Conservation (phyloP, 2,888 invertebrate species). For the Idaea aversata region DNA sequence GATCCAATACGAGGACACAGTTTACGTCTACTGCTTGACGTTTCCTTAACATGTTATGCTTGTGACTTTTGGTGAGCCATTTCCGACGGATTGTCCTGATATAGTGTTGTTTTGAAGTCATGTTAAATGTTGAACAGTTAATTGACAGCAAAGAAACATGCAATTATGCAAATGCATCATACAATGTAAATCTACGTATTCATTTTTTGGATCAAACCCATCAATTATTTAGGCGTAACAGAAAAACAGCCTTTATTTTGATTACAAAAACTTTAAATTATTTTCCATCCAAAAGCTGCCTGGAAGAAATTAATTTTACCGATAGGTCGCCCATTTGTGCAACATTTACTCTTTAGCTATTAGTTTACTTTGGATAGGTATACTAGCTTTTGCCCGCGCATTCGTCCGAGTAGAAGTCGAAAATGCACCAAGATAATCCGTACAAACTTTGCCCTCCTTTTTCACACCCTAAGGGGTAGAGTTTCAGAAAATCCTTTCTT, state of each 20-base stretch:
- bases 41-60: conserved; percentile 20
- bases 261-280: background rate
- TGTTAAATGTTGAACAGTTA: background rate
- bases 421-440: too few relatives aligned
- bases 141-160: background rate
- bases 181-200: background rate
- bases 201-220: background rate
- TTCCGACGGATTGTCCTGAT: conserved; percentile 17
- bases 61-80: conserved; percentile 15
- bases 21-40: conserved; percentile 26
- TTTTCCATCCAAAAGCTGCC: too few relatives aligned
- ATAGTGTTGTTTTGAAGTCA: conserved; percentile 5
- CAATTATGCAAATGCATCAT: background rate
- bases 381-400: too few relatives aligned
- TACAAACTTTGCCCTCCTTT: too few relatives aligned
- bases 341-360: too few relatives aligned
- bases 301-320: too few relatives aligned
- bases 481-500: too few relatives aligned
- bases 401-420: too few relatives aligned
- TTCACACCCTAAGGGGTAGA: too few relatives aligned
- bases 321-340: too few relatives aligned
- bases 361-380: too few relatives aligned
- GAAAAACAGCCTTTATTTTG: background rate
- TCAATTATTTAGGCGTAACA: background rate
- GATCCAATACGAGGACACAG: conserved; percentile 21